Percentiles rank a stretch among this genome's conserved stretches.
phyloP scores from a whole-genome alignment of 2,113 vertebrate species.

The Oriolus oriolus region DNA sequence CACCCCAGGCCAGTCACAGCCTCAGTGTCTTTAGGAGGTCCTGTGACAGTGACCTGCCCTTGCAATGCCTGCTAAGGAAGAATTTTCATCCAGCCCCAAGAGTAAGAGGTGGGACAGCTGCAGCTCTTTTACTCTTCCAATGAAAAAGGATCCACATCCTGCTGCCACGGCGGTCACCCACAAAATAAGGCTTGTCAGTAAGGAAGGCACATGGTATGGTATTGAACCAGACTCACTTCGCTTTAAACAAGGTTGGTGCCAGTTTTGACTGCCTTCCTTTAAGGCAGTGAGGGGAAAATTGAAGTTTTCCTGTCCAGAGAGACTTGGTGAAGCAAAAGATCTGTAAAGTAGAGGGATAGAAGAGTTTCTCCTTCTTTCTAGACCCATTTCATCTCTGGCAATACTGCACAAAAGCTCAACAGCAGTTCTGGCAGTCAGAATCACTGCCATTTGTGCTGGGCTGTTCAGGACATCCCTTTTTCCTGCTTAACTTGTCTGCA shows the following conservation, averaged over 20 bases:
- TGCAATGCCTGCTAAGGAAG: background rate
- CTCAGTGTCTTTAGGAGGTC: background rate
- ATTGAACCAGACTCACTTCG: background rate
- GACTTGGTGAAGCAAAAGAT: background rate
- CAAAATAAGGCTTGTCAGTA: background rate
- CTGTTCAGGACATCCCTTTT: background rate
- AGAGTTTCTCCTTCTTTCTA: background rate
- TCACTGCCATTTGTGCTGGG: background rate
- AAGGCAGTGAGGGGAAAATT: background rate
- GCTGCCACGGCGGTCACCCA: background rate
- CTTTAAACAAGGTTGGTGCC: background rate
- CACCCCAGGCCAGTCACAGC: background rate
- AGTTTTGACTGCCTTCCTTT: background rate
- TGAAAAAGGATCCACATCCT: background rate
- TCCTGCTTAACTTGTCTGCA: background rate
- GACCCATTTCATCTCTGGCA: background rate
- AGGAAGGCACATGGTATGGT: background rate
- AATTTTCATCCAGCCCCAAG: background rate
- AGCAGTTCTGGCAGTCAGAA: background rate
- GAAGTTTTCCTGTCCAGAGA: background rate
- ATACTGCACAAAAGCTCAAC: background rate
- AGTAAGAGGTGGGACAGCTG: background rate
- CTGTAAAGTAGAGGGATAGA: background rate
- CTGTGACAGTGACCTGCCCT: background rate
- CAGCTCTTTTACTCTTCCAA: background rate